Conservation (phyloP, 2,797 vertebrate genomes). For the Cercopithecus petaurista region DNA sequence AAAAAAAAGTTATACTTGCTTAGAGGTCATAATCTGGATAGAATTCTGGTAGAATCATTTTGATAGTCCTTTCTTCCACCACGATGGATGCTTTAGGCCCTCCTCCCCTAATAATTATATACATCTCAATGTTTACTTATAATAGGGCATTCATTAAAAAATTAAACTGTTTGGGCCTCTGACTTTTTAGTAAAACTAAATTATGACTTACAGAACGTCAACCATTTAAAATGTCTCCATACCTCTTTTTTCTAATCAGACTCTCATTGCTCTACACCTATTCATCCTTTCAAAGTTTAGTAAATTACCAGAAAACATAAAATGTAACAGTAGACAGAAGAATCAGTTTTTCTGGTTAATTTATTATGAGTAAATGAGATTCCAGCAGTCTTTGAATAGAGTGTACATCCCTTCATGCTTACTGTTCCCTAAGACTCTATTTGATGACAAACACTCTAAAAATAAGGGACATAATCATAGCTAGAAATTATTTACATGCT, state of each 20-base stretch:
- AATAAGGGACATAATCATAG: not conserved
- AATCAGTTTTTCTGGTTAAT: not conserved
- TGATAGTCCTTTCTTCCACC: not conserved
- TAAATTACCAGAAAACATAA: not conserved
- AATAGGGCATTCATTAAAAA: not conserved
- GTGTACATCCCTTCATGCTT: not conserved
- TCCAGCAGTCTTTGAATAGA: not conserved
- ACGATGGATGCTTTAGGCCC: not conserved
- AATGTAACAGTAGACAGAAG: not conserved
- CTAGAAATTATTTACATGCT: not conserved
- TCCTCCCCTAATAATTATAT: constrained; percentile 4
- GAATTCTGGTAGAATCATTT: not conserved
- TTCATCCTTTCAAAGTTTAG: not conserved
- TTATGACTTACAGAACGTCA: not conserved
- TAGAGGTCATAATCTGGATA: not conserved
- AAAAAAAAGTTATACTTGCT: not conserved
- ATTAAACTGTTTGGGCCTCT: not conserved
- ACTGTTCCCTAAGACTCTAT: not conserved
- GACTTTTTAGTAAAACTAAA: constrained; percentile 6
- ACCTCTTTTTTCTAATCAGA: not conserved
- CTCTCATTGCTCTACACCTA: not conserved
- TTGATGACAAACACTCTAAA: not conserved
- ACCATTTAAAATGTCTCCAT: constrained; percentile 13
- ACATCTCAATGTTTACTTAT: not conserved
- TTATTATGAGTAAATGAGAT: not conserved